Percentiles rank a stretch among this genome's conserved stretches.
Evolutionary conservation across 2,797 vertebrate species (phyloP).

Genomic region (Helarctos malayanus): DNA sequence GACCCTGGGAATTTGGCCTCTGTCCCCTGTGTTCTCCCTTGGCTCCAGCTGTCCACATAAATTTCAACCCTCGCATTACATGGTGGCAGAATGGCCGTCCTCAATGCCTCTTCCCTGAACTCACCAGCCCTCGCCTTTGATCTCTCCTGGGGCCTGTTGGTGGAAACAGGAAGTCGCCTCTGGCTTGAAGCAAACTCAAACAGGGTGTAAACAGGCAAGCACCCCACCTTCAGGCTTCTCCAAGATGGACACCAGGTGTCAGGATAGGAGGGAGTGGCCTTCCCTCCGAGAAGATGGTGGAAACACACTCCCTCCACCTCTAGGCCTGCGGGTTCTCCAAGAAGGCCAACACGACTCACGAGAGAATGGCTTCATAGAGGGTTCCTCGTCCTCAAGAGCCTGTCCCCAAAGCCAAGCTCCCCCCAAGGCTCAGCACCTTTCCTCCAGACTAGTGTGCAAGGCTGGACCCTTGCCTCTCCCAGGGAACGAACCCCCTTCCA

Average conservation of each 20-base stretch:
- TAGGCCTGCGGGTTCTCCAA: not conserved
- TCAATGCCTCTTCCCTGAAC: conserved; percentile 77
- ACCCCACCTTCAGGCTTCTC: conserved; percentile 43
- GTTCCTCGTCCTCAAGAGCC: not conserved
- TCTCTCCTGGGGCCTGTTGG: conserved; percentile 73
- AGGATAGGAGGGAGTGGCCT: not conserved
- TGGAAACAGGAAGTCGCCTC: conserved; percentile 84
- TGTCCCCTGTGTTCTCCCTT: not conserved
- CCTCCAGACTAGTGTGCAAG: not conserved
- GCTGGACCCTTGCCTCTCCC: not conserved
- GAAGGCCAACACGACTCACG: not conserved
- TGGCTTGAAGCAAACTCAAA: conserved; percentile 77
- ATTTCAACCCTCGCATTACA: conserved; percentile 68
- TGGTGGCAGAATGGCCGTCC: conserved; percentile 43
- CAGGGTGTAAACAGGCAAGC: conserved; percentile 67
- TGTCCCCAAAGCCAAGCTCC: not conserved
- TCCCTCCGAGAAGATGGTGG: not conserved
- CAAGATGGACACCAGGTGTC: not conserved
- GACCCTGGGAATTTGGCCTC: not conserved
- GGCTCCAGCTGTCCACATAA: conserved; percentile 42
- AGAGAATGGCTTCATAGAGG: not conserved
- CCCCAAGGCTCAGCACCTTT: not conserved
- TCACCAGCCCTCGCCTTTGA: conserved; percentile 81
- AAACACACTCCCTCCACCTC: not conserved
- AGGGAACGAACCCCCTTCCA: not conserved